These are phyloP conservation scores for Diadumene lineata DNA, from an alignment of 92 coral and sea anemone species.

Conservation along the genomic window DNA sequence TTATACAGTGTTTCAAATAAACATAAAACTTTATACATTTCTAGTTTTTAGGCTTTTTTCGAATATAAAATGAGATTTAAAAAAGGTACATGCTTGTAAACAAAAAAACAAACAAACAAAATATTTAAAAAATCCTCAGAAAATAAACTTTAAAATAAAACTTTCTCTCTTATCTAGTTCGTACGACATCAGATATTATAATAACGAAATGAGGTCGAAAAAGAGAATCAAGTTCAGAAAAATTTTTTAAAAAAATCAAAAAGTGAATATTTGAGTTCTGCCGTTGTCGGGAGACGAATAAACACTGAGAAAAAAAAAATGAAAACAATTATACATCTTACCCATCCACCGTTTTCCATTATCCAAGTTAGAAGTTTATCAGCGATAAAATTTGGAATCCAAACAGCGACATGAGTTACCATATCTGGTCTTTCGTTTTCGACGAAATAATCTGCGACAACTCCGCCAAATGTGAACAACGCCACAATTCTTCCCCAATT, in stretches of 20 bases:
- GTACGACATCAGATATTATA: not conserved
- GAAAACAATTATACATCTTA: constrained; percentile 63
- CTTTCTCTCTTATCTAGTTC: not conserved
- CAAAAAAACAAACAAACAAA: too few species aligned
- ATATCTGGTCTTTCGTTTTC: constrained; percentile 90
- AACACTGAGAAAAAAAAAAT: constrained; percentile 39
- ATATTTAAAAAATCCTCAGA: too few species aligned
- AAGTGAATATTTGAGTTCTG: constrained; percentile 4
- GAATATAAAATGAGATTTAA: too few species aligned
- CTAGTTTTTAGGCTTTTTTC: too few species aligned
- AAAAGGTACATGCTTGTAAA: too few species aligned
- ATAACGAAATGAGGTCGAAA: not conserved
- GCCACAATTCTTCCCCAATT: constrained; percentile 99
- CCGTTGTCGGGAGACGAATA: constrained; percentile 20
- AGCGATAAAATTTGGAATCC: constrained; percentile 82
- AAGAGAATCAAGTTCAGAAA: not conserved
- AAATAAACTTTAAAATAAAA: too few species aligned
- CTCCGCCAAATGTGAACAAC: constrained; percentile 93
- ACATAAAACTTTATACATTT: too few species aligned
- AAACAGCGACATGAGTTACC: constrained; percentile 79
- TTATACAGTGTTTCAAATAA: too few species aligned
- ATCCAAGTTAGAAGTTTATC: constrained; percentile 85
- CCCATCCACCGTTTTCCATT: constrained; percentile 97
- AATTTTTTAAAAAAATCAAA: not conserved
- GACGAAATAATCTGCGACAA: constrained; percentile 95